phyloP scores from a whole-genome alignment of 2,113 vertebrate genomes.

The Elaphurus davidianus region DNA sequence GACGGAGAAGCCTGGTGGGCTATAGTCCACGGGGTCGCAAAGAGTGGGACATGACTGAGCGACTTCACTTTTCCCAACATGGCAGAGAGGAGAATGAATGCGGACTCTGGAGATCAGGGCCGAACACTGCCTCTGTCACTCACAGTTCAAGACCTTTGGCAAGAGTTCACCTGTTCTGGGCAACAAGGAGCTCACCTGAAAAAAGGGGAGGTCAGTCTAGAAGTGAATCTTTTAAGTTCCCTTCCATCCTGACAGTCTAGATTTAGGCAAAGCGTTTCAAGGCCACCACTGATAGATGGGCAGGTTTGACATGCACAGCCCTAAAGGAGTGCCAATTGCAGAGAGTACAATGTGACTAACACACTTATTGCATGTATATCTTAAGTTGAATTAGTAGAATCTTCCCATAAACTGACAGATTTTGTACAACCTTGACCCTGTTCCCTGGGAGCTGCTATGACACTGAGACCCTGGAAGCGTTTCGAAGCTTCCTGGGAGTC shows the following conservation, averaged over 20 bases:
- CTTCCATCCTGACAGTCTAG: not conserved
- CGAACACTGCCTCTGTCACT: not conserved
- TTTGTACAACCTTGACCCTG: not conserved
- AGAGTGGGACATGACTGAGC: not conserved
- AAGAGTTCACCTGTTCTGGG: not conserved
- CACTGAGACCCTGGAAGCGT: not conserved
- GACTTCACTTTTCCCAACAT: not conserved
- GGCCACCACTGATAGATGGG: not conserved
- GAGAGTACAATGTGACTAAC: not conserved
- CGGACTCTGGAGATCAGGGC: not conserved
- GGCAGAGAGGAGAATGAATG: not conserved
- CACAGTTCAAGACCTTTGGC: not conserved
- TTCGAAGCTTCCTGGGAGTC: not conserved
- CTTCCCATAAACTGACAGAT: not conserved
- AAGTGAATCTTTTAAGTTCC: not conserved
- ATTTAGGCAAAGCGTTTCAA: not conserved
- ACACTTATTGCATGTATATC: not conserved
- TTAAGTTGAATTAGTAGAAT: not conserved
- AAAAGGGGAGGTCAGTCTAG: not conserved
- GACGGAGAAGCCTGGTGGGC: not conserved
- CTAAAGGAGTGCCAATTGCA: not conserved
- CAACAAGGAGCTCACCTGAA: not conserved
- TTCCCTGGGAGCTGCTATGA: not conserved
- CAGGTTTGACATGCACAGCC: not conserved
- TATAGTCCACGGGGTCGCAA: not conserved